phyloP scores from a whole-genome alignment of 2,888 invertebrate genomes.

The Drosophila neotestacea region DNA sequence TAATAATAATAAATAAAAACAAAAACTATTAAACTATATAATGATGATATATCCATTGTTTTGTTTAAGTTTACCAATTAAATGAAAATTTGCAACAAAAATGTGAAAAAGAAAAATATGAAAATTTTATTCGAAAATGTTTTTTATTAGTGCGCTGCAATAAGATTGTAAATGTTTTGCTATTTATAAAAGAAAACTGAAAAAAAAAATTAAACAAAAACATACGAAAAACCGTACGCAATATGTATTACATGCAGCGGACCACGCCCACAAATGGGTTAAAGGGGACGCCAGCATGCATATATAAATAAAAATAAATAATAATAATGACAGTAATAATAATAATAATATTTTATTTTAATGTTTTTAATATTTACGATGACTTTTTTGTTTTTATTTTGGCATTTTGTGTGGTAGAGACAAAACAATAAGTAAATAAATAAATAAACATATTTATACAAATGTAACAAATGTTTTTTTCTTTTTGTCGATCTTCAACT shows the following conservation, averaged over 20 bases:
- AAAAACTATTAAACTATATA: slow-evolving; percentile 60
- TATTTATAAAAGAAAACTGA: slow-evolving; percentile 63
- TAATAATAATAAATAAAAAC: slow-evolving; percentile 44
- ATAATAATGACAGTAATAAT: slow-evolving; percentile 24
- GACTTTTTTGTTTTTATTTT: slow-evolving; percentile 54
- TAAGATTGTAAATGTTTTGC: slow-evolving; percentile 82
- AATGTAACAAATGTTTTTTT: slow-evolving; percentile 52
- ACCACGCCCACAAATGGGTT: slow-evolving; percentile 54
- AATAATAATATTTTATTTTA: slow-evolving; percentile 43
- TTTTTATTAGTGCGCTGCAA: slow-evolving; percentile 72
- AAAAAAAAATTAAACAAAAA: slow-evolving; percentile 24
- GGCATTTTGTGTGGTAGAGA: slow-evolving; percentile 69
- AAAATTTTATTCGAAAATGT: slow-evolving; percentile 25
- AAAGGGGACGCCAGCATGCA: slow-evolving; percentile 46
- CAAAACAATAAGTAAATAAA: slow-evolving; percentile 77
- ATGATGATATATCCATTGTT: slow-evolving; percentile 70
- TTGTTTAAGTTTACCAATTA: slow-evolving; percentile 75
- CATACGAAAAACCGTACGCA: slow-evolving; percentile 44
- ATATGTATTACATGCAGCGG: slow-evolving; percentile 68
- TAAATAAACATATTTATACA: slow-evolving; percentile 77
- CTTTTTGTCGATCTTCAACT: not conserved
- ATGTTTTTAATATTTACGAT: slow-evolving; percentile 63
- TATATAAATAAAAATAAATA: slow-evolving; percentile 38
- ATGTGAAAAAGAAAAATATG: slow-evolving; percentile 29
- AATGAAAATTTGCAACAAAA: slow-evolving; percentile 36